Conservation (phyloP, 2,113 vertebrate species). For the Pontoporia blainvillei region DNA sequence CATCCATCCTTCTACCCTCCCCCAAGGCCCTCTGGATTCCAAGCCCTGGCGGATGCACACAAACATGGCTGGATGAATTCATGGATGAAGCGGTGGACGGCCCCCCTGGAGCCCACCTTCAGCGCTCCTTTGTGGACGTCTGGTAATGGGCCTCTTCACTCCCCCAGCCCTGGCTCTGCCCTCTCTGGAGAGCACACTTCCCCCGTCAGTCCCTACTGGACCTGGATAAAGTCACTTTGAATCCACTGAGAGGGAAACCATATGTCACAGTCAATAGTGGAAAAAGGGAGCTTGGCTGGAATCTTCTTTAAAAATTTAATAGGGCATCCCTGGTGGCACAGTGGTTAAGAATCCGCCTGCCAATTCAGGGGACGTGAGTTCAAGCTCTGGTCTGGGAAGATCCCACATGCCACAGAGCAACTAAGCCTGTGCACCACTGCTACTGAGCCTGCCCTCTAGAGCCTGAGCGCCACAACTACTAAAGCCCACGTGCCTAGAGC, state of each 20-base stretch:
- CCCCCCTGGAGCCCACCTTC: neutral
- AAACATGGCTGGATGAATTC: neutral
- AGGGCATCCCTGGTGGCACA: too few species aligned
- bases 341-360: too few species aligned
- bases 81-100: neutral
- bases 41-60: neutral
- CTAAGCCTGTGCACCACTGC: too few species aligned
- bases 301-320: neutral
- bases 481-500: too few species aligned
- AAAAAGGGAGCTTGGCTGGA: neutral
- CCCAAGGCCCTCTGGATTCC: neutral
- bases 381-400: too few species aligned
- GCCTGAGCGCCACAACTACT: too few species aligned
- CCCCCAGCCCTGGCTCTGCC: neutral
- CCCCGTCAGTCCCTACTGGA: neutral
- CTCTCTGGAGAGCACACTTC: neutral
- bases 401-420: too few species aligned
- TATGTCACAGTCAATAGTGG: neutral
- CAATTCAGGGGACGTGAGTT: too few species aligned
- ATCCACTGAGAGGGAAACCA: neutral
- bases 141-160: neutral
- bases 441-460: too few species aligned
- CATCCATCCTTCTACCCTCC: neutral
- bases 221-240: neutral
- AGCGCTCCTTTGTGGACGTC: neutral